These are phyloP conservation scores for Cylindroiulus punctatus DNA, from an alignment of 2,888 invertebrate genomes.

Conservation along the genomic window DNA sequence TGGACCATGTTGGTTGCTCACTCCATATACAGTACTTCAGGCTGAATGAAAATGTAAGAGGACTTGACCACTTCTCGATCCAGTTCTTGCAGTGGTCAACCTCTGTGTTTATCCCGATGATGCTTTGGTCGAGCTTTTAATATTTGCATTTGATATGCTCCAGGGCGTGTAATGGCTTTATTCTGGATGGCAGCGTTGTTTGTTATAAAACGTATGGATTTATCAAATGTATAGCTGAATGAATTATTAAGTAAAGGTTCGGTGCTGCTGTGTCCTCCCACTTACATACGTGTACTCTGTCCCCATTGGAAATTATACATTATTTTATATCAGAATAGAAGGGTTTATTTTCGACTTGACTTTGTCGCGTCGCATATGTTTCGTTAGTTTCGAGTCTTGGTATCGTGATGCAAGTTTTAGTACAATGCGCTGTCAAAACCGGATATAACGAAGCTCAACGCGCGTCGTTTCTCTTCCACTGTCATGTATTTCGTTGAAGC, in stretches of 20 bases:
- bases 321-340: slow-evolving; percentile 47
- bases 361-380: neutral
- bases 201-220: slow-evolving; percentile 20
- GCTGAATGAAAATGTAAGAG: neutral
- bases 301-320: slow-evolving; percentile 19
- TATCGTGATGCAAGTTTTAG: neutral
- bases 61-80: neutral
- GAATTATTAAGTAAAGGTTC: slow-evolving; percentile 34
- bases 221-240: slow-evolving; percentile 30
- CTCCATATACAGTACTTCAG: neutral
- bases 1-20: neutral
- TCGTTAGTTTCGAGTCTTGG: neutral
- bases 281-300: neutral
- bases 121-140: neutral
- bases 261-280: slow-evolving; percentile 37
- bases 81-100: neutral
- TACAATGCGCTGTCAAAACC: neutral
- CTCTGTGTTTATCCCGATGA: neutral
- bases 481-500: neutral
- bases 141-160: neutral
- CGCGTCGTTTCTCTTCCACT: neutral
- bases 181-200: slow-evolving; percentile 45
- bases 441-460: neutral
- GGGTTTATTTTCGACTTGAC: neutral
- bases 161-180: neutral